Evolutionary conservation across 2,797 vertebrate genomes (phyloP).

Genomic region (Leuciscus waleckii): DNA sequence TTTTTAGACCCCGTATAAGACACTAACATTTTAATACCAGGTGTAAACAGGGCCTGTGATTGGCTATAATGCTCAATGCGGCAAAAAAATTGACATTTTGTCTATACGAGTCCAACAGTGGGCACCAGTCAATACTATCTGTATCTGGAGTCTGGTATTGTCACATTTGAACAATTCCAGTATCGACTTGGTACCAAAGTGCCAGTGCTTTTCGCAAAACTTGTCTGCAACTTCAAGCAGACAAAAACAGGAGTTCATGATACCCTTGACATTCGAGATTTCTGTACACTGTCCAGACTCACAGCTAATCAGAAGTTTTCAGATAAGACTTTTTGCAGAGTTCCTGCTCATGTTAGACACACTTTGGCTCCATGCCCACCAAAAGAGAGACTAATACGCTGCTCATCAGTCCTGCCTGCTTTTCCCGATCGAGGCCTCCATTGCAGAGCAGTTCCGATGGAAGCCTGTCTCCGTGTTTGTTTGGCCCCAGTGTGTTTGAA

Average conservation of each 20-base stretch:
- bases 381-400: conserved; percentile 33
- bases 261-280: conserved; percentile 19
- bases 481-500: conserved; percentile 34
- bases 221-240: background rate
- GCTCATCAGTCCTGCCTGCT: conserved; percentile 71
- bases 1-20: too few species aligned
- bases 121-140: background rate
- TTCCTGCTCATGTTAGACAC: conserved; percentile 34
- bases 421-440: conserved; percentile 58
- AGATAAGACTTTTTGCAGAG: conserved; percentile 35
- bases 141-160: background rate
- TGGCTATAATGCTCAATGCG: background rate
- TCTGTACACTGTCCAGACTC: conserved; percentile 19
- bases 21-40: background rate
- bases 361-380: conserved; percentile 32
- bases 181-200: background rate
- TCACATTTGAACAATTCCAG: background rate
- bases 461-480: conserved; percentile 38
- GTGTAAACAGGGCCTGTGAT: background rate
- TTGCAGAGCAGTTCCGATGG: conserved; percentile 34
- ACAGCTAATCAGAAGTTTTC: conserved; percentile 4
- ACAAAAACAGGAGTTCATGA: conserved; percentile 30
- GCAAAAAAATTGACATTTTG: background rate
- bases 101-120: background rate
- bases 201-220: background rate